Base-by-base conservation (phyloP, 2,797 vertebrate species). In the Aulostomus chinensis region DNA sequence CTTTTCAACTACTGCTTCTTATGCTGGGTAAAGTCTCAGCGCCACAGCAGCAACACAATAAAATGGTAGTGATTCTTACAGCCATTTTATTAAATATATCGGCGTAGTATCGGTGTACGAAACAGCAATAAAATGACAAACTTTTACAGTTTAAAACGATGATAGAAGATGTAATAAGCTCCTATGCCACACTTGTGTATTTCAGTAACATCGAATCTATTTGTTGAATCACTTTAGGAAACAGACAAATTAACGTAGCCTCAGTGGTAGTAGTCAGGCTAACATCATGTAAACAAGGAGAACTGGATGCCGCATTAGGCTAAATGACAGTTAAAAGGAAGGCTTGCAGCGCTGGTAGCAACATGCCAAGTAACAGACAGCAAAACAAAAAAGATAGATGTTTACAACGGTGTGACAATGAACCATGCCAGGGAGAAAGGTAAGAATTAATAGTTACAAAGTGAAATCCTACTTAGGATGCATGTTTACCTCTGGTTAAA, bases 401-500 rank as follows among this genome's bases (percentile, higher is more conserved):
- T 85, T 85, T 80, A 77, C 81, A 78, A 55, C 78, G 24, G 51
- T 71, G 76, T 80, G 60, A 86, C 81, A 87, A 77, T 50, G 52
- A 74, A 40, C 69, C 55, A 57, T 75, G 83, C 58, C 53, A 76
- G 69, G 48, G 60, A 86, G 69, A 87, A 89, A 89, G 88, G 89
- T 87, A 85, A 45, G 63, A 83, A 90, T 88, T 88, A 89, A 91
- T 90, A 84, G 86, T 62, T 89, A 90, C 91, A 91, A 93, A 92
- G 76, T 83, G 90, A 89, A 84, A 83, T 53, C 58, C 68, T 86
- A 83, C 79, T 88, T 47, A 46, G 52, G 74, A 83, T 74, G 67
- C 84, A 80, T 91, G 89, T 92, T 90, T 90, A 90, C 89, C 88
- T 91, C 90, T 89, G 88, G 88, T 89, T 76, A 92, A 84, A 90